These are phyloP conservation scores for Drosophila ironensis DNA, from an alignment of 1,140 invertebrate genomes.

Conservation along the genomic window DNA sequence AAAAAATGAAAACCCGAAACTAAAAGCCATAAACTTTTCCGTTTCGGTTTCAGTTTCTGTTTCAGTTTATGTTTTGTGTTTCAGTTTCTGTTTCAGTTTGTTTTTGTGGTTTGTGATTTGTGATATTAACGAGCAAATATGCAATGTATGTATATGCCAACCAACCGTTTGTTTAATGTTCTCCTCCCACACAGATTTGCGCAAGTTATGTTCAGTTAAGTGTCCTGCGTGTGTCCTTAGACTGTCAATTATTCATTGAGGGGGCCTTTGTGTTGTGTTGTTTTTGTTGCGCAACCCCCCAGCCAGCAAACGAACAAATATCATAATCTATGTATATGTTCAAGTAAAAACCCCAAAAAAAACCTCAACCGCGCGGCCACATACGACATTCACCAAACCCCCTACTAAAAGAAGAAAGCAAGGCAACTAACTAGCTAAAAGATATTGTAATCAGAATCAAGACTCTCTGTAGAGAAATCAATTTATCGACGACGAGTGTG, in stretches of 20 bases:
- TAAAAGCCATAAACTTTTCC: neutral
- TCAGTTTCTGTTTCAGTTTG: neutral
- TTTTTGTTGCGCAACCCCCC: constrained; percentile 62
- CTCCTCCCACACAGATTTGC: constrained; percentile 68
- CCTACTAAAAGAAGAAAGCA: constrained; percentile 27
- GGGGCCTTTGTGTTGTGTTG: constrained; percentile 71
- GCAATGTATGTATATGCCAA: constrained; percentile 56
- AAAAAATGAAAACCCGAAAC: constrained; percentile 1
- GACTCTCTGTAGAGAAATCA: constrained; percentile 35
- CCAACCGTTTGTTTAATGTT: constrained; percentile 37
- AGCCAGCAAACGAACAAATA: constrained; percentile 19
- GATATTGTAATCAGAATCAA: constrained; percentile 1
- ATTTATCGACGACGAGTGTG: constrained; percentile 48
- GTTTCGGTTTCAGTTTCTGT: constrained; percentile 21
- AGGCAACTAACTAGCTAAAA: constrained; percentile 15
- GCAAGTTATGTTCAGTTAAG: constrained; percentile 82
- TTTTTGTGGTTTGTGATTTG: constrained; percentile 32
- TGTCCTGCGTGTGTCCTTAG: constrained; percentile 73
- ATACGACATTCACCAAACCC: constrained; percentile 81
- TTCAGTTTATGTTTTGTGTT: constrained; percentile 19
- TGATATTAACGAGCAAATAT: constrained; percentile 50
- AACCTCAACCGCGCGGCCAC: constrained; percentile 58
- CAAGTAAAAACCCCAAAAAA: constrained; percentile 39
- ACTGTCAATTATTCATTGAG: constrained; percentile 80
- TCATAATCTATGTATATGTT: constrained; percentile 18